phyloP scores from a whole-genome alignment of 1,140 invertebrate species.

The Drosophila subpulchrella region DNA sequence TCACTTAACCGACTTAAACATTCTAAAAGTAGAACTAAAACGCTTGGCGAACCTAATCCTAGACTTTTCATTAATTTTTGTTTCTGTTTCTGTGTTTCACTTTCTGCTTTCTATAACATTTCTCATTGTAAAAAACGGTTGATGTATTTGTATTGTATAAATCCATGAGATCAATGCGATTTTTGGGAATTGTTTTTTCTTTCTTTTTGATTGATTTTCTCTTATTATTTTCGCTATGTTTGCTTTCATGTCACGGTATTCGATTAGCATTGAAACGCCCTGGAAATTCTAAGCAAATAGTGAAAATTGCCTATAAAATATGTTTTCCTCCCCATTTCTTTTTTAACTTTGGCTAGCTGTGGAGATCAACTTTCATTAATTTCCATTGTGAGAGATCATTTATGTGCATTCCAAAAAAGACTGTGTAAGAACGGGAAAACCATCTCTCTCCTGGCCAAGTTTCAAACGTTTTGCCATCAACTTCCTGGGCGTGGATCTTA shows the following conservation, averaged over 20 bases:
- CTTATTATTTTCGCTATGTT: conserved; percentile 50
- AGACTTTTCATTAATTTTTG: conserved; percentile 58
- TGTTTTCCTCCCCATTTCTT: conserved; percentile 5
- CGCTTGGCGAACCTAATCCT: conserved; percentile 75
- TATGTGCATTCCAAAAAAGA: conserved; percentile 65
- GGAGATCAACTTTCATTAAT: conserved; percentile 75
- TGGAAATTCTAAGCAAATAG: conserved; percentile 50
- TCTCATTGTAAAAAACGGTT: conserved; percentile 65
- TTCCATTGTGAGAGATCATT: conserved; percentile 75
- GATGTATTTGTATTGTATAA: conserved; percentile 75
- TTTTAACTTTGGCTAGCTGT: conserved; percentile 71
- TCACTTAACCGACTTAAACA: conserved; percentile 42
- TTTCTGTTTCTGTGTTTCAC: conserved; percentile 37
- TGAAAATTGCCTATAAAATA: conserved; percentile 38
- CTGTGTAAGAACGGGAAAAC: conserved; percentile 28
- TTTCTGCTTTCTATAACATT: conserved; percentile 45
- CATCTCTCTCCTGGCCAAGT: conserved; percentile 14
- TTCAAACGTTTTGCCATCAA: conserved; percentile 49
- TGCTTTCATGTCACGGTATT: conserved; percentile 60
- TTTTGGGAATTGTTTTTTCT: conserved; percentile 83
- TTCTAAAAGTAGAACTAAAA: conserved; percentile 68
- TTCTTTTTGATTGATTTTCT: conserved; percentile 54
- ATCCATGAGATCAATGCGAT: conserved; percentile 84
- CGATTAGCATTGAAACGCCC: conserved; percentile 75
- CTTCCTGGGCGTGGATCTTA: conserved; percentile 55